A percentile compares a stretch with the other conserved stretches of the same genome.
Conservation (phyloP, 2,888 invertebrate species). For the Idaea dimidiata region DNA sequence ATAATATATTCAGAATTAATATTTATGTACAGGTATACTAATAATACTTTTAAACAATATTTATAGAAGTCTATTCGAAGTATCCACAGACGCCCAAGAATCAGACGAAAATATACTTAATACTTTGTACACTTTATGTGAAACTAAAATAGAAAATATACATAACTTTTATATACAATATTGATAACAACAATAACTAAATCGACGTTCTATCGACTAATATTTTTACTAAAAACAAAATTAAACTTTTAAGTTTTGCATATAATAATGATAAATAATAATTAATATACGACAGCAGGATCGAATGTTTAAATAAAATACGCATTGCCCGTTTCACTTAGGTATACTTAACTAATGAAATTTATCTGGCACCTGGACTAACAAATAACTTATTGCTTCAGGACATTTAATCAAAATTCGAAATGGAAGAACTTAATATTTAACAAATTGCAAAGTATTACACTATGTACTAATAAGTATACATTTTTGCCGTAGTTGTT, state of each 20-base stretch:
- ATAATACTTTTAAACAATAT: constrained; percentile 80
- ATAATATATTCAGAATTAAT: constrained; percentile 60
- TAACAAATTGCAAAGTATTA: constrained; percentile 33
- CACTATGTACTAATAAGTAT: constrained; percentile 25
- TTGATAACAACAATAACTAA: constrained; percentile 70
- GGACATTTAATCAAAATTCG: constrained; percentile 40
- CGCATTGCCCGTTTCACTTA: constrained; percentile 18
- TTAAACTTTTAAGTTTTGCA: constrained; percentile 27
- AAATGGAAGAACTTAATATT: constrained; percentile 60
- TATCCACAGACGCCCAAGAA: constrained; percentile 55
- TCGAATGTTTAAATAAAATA: constrained; percentile 29
- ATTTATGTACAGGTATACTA: constrained; percentile 76
- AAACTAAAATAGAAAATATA: constrained; percentile 77
- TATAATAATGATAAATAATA: not conserved
- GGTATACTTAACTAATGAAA: constrained; percentile 45
- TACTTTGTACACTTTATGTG: constrained; percentile 74
- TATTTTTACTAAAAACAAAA: constrained; percentile 51
- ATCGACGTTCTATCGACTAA: constrained; percentile 55
- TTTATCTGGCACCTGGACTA: constrained; percentile 55
- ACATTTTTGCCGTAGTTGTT: constrained; percentile 26
- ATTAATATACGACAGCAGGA: constrained; percentile 26
- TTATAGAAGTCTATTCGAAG: constrained; percentile 65
- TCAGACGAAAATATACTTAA: constrained; percentile 59
- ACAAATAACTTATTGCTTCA: constrained; percentile 50
- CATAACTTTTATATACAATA: constrained; percentile 72